Evolutionary conservation across 2,888 invertebrate species (phyloP).

Genomic region (Stegana nigrithorax): DNA sequence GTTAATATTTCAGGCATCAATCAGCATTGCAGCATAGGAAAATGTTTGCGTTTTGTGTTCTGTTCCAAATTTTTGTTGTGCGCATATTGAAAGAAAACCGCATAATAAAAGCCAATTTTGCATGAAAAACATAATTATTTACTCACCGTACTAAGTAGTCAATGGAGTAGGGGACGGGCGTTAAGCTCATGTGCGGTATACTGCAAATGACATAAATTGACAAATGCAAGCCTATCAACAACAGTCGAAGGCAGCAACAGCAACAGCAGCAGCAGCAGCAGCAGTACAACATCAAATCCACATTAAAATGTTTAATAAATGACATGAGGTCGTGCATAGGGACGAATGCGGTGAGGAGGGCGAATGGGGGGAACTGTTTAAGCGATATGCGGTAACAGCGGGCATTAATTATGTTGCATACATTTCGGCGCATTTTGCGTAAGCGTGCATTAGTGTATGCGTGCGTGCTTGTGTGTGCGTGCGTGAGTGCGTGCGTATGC

Average conservation of each 20-base stretch:
- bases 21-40: background rate
- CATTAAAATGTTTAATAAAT: slow-evolving; percentile 10
- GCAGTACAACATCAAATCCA: background rate
- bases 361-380: background rate
- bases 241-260: background rate
- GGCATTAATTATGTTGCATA: slow-evolving; percentile 6
- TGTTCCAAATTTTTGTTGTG: background rate
- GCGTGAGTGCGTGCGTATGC: background rate
- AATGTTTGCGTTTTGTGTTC: background rate
- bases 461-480: background rate
- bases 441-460: background rate
- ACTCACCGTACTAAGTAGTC: slow-evolving; percentile 4
- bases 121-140: slow-evolving; percentile 17
- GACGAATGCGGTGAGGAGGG: background rate
- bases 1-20: slow-evolving; percentile 13
- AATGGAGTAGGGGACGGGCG: background rate
- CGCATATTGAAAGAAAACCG: background rate
- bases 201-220: background rate
- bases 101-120: slow-evolving; percentile 6
- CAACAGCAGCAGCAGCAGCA: background rate
- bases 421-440: background rate
- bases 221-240: slow-evolving; percentile 4
- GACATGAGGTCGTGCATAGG: background rate
- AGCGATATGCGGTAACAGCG: background rate
- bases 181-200: background rate